Evolutionary conservation across 92 coral and sea anemone genomes (phyloP), one percentile per base, ranked within the genome.

Genomic region (Zoanthus gigantus): DNA sequence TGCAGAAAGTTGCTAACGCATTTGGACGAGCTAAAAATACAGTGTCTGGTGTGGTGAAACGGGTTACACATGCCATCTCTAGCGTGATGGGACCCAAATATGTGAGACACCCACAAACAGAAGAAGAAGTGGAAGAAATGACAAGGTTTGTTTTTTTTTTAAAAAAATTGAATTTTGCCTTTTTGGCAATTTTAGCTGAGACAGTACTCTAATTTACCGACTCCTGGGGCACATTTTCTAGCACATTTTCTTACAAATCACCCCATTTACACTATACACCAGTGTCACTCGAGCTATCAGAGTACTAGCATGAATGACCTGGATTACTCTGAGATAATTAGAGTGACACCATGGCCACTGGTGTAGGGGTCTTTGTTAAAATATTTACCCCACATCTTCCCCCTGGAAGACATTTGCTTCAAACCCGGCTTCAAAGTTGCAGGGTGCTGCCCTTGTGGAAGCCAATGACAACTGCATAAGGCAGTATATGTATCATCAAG

Each of bases 1-100:
- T 71, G 76, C 45, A 44, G 30, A 71, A 71, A 71, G 76, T 71
- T 44, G 76, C 76, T 31, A 71, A 71, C 48, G 76, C 76, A 31
- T 71, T 71, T 71, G 76, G 76, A 31, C 44, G 44, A 31, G 76
- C 76, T 31, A 71, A 71, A 44, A 31, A 44, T 44, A 71, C 76
- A 71, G 76, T 71, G 44, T 71, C 76, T 11, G 63, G 63, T 57
- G 0, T 57, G 63, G 4, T 57, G 63, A 57, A 57, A 57, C 63
- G 63, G 63, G 63, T 57, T 57, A 57, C 15, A 7, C 63, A 57
- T 57, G 63, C 63, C 63, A 57, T 57, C 63, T 57, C 63, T 57
- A 57, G 63, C 63, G 63, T 1, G 63, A 57, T 57, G 63, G 63
- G 63, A 57, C 63, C 63, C 63, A 57, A 57, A 57, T 1, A 57